Base-by-base conservation (phyloP, 2,888 invertebrate species). In the Cheilosia scutellata region DNA sequence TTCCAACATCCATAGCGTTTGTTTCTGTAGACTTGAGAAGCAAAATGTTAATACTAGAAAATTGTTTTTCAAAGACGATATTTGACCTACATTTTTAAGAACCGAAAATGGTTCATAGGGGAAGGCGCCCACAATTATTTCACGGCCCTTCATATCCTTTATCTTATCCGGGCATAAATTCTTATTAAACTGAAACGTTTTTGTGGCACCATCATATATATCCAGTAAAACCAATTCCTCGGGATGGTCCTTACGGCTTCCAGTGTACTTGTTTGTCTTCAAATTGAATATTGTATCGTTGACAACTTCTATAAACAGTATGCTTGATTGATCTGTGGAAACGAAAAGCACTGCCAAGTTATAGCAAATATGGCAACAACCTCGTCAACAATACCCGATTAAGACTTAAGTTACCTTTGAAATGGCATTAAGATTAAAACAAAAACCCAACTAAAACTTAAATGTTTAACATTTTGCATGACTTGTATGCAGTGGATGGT, bases 71-170 rank as follows among this genome's bases (percentile, higher is more conserved):
- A n/a, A 25, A n/a, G 2, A 4, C 20, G 20, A 47, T 20, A 1
- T 27, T 3, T 20, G 6, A 0, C 89, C 63, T 49, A 89, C 89
- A 82, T 87, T 89, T 40, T 90, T 89, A 3, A 91, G 20, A n/a
- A 91, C 75, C 65, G 90, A 88, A 75, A 90, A 91, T 2, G 92
- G 92, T 16, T 89, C 89, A 72, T 92, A 92, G 68, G 90, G 89
- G 20, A 92, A 91, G 2, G 89, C 57, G 0, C 89, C 90, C 5
- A 90, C 37, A 7, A 89, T 87, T 5, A 92, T 79, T 82, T 90
- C 89, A n/a, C 91, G 90, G 3, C 90, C 90, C 55, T 89, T 78
- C 3, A 91, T 80, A 88, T 92, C 86, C 20, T 49, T 47, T 1
- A 90, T 44, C 87, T 91, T 92, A 4, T 82, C 87, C 0, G 87